Conservation (phyloP, 2,888 invertebrate species). For the Uloborus plumipes region DNA sequence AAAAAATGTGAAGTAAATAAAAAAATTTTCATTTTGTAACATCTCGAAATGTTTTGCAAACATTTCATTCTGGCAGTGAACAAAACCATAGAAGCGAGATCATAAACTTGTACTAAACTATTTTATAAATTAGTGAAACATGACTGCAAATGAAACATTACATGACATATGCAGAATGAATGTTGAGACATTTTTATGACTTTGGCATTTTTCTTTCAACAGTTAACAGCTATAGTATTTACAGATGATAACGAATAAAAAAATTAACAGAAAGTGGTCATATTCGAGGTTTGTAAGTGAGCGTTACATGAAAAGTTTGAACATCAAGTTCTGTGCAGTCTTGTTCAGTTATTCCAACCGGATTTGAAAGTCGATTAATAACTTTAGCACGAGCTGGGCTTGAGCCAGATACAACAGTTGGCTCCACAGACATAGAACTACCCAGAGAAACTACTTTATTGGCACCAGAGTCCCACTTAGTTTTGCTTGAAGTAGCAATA, state of each 20-base stretch:
- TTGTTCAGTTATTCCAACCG: conserved; percentile 69
- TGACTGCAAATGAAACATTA: conserved; percentile 11
- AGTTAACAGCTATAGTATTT: conserved; percentile 47
- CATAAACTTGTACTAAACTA: neutral
- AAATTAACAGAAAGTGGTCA: conserved; percentile 67
- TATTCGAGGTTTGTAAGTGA: conserved; percentile 75
- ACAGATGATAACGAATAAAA: conserved; percentile 22
- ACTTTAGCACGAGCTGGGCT: conserved; percentile 47
- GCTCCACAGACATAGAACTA: conserved; percentile 14
- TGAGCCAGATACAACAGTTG: conserved; percentile 41
- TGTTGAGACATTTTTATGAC: conserved; percentile 11
- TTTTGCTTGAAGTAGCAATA: conserved; percentile 68
- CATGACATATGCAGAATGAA: conserved; percentile 25
- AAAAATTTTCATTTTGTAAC: too few relatives aligned
- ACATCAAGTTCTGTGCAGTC: conserved; percentile 75
- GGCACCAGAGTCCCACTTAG: conserved; percentile 34
- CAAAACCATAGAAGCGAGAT: conserved; percentile 22
- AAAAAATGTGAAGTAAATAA: too few relatives aligned
- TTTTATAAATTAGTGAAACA: too few relatives aligned
- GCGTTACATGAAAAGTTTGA: conserved; percentile 74
- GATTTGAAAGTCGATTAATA: conserved; percentile 36
- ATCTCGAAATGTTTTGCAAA: too few relatives aligned
- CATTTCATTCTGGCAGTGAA: conserved; percentile 28
- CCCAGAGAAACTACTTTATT: conserved; percentile 31
- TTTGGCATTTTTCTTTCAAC: conserved; percentile 38